Conservation (phyloP, 2,888 invertebrate genomes). For the Coelopa pilipes region DNA sequence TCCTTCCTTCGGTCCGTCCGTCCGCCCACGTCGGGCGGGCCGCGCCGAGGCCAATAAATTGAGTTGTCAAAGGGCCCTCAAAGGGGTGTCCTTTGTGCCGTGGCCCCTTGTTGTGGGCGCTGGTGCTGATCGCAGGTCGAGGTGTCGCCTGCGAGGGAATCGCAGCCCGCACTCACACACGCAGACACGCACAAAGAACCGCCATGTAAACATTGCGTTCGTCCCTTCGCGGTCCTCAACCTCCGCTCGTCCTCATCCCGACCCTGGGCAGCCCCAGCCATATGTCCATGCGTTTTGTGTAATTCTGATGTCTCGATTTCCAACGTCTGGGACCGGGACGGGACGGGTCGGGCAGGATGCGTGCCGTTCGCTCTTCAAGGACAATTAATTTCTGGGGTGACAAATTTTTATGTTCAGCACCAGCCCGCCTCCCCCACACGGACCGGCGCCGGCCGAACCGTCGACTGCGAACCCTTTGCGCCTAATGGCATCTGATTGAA, state of each 20-base stretch:
- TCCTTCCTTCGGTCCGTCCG: no score
- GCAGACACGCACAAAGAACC: no score
- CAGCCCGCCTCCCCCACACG: no score
- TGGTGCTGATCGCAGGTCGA: neutral
- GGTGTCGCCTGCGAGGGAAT: neutral
- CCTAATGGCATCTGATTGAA: slow-evolving; percentile 15
- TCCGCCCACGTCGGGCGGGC: no score
- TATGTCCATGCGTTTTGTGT: slow-evolving; percentile 42
- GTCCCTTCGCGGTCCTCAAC: no score
- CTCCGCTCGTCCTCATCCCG: no score
- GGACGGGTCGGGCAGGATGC: slow-evolving; percentile 34
- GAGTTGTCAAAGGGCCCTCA: slow-evolving; percentile 56
- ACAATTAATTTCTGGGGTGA: slow-evolving; percentile 65
- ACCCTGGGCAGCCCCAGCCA: slow-evolving; percentile 38
- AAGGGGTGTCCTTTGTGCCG: slow-evolving; percentile 2
- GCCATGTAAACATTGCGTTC: no score
- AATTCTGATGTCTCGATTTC: slow-evolving; percentile 37
- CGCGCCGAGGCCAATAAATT: slow-evolving; percentile 57
- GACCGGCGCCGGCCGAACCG: neutral
- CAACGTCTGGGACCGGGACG: no score
- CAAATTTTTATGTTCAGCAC: slow-evolving; percentile 45
- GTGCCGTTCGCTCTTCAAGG: slow-evolving; percentile 57
- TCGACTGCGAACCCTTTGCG: neutral
- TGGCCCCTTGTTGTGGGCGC: neutral
- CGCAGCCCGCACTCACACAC: neutral